These are phyloP conservation scores for Notocelia uddmanniana DNA, from an alignment of 2,888 invertebrate species.

Conservation along the genomic window DNA sequence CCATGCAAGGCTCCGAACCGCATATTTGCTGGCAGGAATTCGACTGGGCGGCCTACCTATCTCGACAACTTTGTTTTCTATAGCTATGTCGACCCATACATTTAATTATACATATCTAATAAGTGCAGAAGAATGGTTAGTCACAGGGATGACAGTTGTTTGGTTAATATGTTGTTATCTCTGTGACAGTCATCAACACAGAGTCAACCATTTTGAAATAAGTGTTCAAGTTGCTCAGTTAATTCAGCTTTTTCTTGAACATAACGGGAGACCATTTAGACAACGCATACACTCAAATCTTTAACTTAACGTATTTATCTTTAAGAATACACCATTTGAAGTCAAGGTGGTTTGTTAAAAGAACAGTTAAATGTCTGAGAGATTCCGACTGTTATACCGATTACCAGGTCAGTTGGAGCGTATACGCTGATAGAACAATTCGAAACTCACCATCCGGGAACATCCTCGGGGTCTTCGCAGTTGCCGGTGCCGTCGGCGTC, in stretches of 20 bases:
- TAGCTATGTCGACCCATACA: constrained; percentile 4
- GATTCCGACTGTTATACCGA: constrained; percentile 10
- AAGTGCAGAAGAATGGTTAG: constrained; percentile 81
- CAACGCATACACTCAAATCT: constrained; percentile 32
- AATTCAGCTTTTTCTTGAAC: constrained; percentile 69
- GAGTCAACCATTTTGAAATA: constrained; percentile 67
- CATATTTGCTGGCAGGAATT: constrained; percentile 64
- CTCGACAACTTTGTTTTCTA: constrained; percentile 40
- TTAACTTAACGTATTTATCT: neutral
- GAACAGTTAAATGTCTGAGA: constrained; percentile 5
- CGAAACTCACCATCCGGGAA: constrained; percentile 95
- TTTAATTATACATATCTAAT: constrained; percentile 28
- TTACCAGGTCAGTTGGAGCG: constrained; percentile 26
- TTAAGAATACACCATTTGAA: neutral
- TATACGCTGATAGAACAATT: constrained; percentile 26
- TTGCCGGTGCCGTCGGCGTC: constrained; percentile 95
- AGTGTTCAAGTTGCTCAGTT: constrained; percentile 70
- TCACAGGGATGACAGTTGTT: constrained; percentile 78
- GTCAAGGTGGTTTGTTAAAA: neutral
- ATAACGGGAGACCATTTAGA: constrained; percentile 38
- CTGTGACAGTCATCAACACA: constrained; percentile 64
- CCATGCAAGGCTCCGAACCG: constrained; percentile 68
- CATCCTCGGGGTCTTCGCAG: constrained; percentile 98
- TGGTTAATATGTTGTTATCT: constrained; percentile 66
- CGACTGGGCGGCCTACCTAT: constrained; percentile 34